Conservation (phyloP, 2,797 vertebrate genomes). For the Lepilemur ruficaudatus region DNA sequence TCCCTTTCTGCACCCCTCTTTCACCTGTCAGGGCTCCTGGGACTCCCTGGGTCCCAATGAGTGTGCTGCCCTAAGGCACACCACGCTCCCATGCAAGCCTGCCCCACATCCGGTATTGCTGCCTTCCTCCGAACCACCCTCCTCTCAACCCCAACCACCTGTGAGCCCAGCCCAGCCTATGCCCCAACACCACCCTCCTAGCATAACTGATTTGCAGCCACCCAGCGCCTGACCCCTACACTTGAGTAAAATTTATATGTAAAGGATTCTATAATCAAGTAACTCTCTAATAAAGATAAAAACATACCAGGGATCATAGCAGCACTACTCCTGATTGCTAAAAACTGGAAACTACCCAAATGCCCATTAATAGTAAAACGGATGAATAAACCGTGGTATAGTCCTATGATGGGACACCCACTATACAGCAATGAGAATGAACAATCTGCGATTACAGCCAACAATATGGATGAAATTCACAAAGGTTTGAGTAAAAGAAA, state of each 20-base stretch:
- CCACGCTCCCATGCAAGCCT: background rate
- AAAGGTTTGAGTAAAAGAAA: background rate
- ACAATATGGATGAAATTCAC: background rate
- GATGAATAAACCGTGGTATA: background rate
- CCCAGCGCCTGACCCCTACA: background rate
- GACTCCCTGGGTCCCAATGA: background rate
- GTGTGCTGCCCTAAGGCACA: background rate
- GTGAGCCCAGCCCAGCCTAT: background rate
- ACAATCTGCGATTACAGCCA: background rate
- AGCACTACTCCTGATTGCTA: background rate
- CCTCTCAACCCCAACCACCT: background rate
- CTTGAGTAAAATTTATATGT: background rate
- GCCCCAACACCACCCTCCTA: background rate
- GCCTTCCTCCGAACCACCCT: background rate
- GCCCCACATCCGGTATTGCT: background rate
- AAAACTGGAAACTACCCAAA: background rate
- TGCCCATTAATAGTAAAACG: background rate
- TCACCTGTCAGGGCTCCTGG: background rate
- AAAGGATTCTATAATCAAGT: background rate
- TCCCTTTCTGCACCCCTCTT: background rate
- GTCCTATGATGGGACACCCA: background rate
- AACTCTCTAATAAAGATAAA: background rate
- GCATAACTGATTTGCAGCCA: background rate
- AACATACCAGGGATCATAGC: background rate
- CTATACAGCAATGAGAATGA: background rate